Base-by-base conservation (phyloP, 1,140 invertebrate genomes). In the Bombus affinis region DNA sequence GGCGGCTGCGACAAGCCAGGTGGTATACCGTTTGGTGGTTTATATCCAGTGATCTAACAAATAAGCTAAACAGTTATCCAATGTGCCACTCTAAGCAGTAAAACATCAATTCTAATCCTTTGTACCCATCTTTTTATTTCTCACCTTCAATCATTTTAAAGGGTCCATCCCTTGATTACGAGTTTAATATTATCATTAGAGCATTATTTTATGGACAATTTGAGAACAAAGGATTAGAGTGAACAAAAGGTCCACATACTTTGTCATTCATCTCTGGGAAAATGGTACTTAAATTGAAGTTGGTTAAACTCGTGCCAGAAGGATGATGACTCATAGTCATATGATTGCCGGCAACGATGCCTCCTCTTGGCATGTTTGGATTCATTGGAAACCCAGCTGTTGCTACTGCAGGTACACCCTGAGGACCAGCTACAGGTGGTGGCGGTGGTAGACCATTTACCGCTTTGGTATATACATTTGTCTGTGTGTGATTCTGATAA, bases 261-360 rank as follows among this genome's bases (percentile, higher is more conserved):
- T 97, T 96, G 90, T 96, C 96, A 92, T 97, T 97, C 81, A 97
- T 97, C 91, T 97, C 96, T 15, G 96, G 96, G 91, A 97, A 97
- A 81, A 97, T 97, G 0, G 96, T 96, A 83, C 96, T 96, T 42
- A 97, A 92, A 93, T 97, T 97, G 88, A 97, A 97, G 86, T 97
- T 97, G 0, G 96, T 96, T 22, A 97, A 93, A 89, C 96, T 96
- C 0, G 95, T 96, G 77, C 96, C 95, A 3, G 94, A 94, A 0
- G 94, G 93, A 92, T 95, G 94, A 89, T 91, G 92, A 13, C 86
- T 89, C 92, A 94, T 93, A 5, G 92, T 87, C 90, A 93, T 93
- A 0, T 93, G 89, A 81, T 94, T 95, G 65, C 91, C 88, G 3
- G 90, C 85, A 35, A 89, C 88, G 37, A 88, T 87, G 57, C 85